Percentiles rank a stretch among this genome's conserved stretches.
Conservation (phyloP, 2,888 invertebrate species). For the Dasysyrphus albostriatus region DNA sequence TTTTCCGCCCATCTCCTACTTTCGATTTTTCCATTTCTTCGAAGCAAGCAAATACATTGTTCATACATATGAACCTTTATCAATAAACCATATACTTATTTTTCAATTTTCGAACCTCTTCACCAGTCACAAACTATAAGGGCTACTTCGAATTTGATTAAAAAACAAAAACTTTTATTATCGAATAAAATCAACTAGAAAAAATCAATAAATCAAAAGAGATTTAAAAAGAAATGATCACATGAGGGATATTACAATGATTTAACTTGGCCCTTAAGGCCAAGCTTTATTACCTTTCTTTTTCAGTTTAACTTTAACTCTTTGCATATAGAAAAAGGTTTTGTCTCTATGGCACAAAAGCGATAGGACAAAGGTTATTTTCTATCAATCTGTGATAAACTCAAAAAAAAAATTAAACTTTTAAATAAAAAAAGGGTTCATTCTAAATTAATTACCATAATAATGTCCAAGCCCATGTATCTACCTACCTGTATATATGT, state of each 20-base stretch:
- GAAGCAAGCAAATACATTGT: too few relatives aligned
- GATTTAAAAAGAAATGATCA: neutral
- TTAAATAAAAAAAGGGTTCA: constrained; percentile 18
- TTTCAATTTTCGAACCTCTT: too few relatives aligned
- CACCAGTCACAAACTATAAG: too few relatives aligned
- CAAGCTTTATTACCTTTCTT: neutral
- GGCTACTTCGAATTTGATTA: neutral
- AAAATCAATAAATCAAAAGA: constrained; percentile 10
- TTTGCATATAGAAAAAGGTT: constrained; percentile 5
- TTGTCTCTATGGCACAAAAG: constrained; percentile 5
- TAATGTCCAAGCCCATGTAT: neutral
- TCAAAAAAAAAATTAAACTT: constrained; percentile 3
- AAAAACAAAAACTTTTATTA: constrained; percentile 1
- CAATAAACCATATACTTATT: too few relatives aligned
- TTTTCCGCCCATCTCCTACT: too few relatives aligned
- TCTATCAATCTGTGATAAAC: constrained; percentile 27
- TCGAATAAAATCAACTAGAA: neutral
- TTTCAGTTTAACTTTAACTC: neutral
- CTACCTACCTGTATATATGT: neutral
- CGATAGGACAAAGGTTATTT: constrained; percentile 2
- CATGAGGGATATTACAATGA: constrained; percentile 2
- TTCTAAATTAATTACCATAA: constrained; percentile 38
- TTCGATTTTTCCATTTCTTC: too few relatives aligned
- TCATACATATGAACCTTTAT: too few relatives aligned
- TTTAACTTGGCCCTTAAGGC: neutral